Evolutionary conservation across 53 echinoderm and acorn worm species (phyloP).

Genomic region (Henricia sp.): DNA sequence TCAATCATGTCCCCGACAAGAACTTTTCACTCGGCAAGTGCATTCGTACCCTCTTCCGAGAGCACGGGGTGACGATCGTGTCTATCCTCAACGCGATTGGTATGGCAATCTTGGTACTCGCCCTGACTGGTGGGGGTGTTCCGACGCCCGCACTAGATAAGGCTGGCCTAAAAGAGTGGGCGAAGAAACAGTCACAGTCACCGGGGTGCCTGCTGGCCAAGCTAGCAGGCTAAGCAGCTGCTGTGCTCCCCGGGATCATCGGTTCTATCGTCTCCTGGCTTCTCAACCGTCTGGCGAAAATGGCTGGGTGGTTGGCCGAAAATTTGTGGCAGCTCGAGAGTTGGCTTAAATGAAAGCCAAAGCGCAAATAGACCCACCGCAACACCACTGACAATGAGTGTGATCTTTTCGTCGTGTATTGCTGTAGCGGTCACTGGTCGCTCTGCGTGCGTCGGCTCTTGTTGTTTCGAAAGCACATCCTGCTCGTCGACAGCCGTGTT

Average conservation of each 20-base stretch:
- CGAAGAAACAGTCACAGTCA: constrained; percentile 1
- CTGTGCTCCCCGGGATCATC: constrained; percentile 13
- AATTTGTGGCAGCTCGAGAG: neutral
- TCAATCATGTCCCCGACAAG: neutral
- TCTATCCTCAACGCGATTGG: constrained; percentile 12
- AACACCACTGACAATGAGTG: constrained; percentile 18
- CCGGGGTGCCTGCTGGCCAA: constrained; percentile 7
- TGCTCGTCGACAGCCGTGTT: no score
- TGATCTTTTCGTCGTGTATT: neutral
- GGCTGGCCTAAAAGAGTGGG: constrained; percentile 27
- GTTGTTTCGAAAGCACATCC: no score
- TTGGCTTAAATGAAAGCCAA: neutral
- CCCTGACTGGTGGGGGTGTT: constrained; percentile 12
- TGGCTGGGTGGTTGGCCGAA: constrained; percentile 3
- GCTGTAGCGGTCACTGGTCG: no score
- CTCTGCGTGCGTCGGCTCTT: no score
- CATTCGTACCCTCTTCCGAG: constrained; percentile 30
- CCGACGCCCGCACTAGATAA: neutral
- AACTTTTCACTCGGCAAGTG: constrained; percentile 8
- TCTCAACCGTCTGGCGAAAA: neutral
- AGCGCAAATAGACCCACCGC: neutral
- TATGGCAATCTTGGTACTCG: constrained; percentile 12
- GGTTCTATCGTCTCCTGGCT: constrained; percentile 3
- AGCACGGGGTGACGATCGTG: constrained; percentile 49
- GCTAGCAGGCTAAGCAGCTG: constrained; percentile 23